Percentiles rank a stretch among this genome's conserved stretches.
Evolutionary conservation across 2,113 vertebrate genomes (phyloP).

Genomic region (Sylvia atricapilla): DNA sequence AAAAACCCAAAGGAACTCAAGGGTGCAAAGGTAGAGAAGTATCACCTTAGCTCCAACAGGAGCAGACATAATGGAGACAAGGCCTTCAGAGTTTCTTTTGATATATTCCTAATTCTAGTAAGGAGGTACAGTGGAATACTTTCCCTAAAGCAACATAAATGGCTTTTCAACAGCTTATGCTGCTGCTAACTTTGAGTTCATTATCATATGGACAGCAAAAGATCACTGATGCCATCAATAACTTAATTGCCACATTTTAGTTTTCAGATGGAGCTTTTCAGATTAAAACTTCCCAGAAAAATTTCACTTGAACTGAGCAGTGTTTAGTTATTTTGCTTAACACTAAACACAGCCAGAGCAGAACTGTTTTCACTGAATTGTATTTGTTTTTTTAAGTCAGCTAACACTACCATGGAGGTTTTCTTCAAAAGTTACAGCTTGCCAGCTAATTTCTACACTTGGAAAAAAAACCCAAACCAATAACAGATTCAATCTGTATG

Average conservation of each 20-base stretch:
- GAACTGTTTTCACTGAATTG: not conserved
- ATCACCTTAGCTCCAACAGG: not conserved
- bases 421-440: not conserved
- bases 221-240: not conserved
- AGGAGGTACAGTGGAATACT: not conserved
- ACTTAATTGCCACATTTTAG: not conserved
- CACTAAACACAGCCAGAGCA: not conserved
- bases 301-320: not conserved
- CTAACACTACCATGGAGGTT: not conserved
- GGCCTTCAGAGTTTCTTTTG: not conserved
- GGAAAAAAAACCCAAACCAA: not conserved
- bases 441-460: not conserved
- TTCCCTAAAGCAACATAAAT: not conserved
- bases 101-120: not conserved
- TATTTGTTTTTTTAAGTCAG: not conserved
- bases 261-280: not conserved
- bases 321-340: not conserved
- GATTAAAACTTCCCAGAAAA: not conserved
- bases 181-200: not conserved
- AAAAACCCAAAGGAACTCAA: not conserved
- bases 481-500: not conserved
- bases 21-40: not conserved
- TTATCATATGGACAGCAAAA: not conserved
- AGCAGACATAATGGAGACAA: not conserved
- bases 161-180: not conserved